A percentile compares a stretch with the other conserved stretches of the same genome.
phyloP scores from a whole-genome alignment of 2,888 invertebrate genomes.

The Branchipolynoe longqiensis region DNA sequence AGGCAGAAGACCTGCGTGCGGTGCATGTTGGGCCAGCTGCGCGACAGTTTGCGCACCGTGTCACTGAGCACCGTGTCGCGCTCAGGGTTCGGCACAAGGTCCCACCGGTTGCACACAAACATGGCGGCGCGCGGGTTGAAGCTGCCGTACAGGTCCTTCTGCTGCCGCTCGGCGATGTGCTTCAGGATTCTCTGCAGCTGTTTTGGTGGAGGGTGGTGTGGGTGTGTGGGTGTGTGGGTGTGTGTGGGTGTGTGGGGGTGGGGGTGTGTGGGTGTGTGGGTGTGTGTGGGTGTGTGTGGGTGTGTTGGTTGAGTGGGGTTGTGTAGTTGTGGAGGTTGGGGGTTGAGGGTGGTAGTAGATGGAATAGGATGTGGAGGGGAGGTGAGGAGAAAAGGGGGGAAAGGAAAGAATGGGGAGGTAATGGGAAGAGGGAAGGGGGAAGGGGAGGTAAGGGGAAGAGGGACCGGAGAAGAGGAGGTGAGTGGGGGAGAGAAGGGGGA shows the following conservation, averaged over 20 bases:
- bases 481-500: no score
- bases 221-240: no score
- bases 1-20: conserved; percentile 71
- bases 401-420: not conserved
- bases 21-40: conserved; percentile 59
- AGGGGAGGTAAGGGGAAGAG: not conserved
- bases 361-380: not conserved
- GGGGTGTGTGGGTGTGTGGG: no score
- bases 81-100: conserved; percentile 70
- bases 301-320: no score
- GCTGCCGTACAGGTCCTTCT: conserved; percentile 66
- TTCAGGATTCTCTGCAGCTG: conserved; percentile 71
- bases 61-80: conserved; percentile 67
- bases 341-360: not conserved
- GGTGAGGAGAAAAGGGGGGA: not conserved
- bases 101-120: conserved; percentile 79
- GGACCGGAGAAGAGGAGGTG: not conserved
- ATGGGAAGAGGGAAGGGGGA: not conserved
- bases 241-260: no score
- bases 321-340: no score
- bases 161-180: conserved; percentile 67
- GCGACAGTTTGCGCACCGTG: conserved; percentile 57
- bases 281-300: no score
- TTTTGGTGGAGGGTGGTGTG: no score
- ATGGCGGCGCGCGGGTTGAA: conserved; percentile 75